Percentiles rank a stretch among this genome's conserved stretches.
Evolutionary conservation across 2,113 vertebrate genomes (phyloP).

Genomic region (Sander lucioperca): DNA sequence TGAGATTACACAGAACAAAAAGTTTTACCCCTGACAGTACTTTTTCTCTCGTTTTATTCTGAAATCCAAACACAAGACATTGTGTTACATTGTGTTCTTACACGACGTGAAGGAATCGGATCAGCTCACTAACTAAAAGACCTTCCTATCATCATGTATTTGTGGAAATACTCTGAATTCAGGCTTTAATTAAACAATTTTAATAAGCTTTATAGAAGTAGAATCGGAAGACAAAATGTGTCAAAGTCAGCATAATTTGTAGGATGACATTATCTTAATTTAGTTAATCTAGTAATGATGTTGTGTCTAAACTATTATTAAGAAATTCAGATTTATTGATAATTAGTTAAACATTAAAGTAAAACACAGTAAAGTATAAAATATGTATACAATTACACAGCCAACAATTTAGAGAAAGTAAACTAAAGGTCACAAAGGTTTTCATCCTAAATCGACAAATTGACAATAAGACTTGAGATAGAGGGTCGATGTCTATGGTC

Average conservation of each 20-base stretch:
- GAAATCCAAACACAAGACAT: constrained; percentile 65
- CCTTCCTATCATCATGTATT: background rate
- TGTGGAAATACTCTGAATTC: background rate
- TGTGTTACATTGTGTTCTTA: constrained; percentile 27
- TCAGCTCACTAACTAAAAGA: background rate
- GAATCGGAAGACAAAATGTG: background rate
- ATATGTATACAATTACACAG: background rate
- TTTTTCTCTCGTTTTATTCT: constrained; percentile 58
- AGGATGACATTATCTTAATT: background rate
- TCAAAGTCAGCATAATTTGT: background rate
- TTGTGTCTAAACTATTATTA: background rate
- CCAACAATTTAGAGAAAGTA: background rate
- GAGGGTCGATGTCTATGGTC: background rate
- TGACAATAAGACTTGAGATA: background rate
- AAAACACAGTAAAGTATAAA: background rate
- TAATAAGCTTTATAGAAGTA: background rate
- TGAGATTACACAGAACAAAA: constrained; percentile 75
- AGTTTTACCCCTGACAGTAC: constrained; percentile 73
- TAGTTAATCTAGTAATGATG: background rate
- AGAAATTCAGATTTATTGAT: background rate
- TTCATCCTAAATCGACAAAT: background rate
- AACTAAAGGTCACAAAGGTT: background rate
- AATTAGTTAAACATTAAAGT: background rate
- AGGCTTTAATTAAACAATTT: background rate
- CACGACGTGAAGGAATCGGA: constrained; percentile 11